Evolutionary conservation across 2,888 invertebrate species (phyloP).

Genomic region (Hypercompe scribonia): DNA sequence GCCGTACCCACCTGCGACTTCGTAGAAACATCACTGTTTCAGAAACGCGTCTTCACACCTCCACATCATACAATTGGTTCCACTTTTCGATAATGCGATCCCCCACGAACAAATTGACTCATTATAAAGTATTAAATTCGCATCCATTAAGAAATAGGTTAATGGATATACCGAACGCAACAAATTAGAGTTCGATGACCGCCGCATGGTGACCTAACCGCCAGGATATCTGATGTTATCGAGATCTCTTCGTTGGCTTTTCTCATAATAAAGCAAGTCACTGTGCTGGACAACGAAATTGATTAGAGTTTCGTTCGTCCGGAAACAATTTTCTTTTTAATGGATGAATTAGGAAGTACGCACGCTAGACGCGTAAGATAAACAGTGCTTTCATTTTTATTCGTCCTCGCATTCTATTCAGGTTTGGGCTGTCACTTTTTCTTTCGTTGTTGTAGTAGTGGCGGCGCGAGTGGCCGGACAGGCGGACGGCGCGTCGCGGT

Average conservation of each 20-base stretch:
- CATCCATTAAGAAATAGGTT: constrained; percentile 52
- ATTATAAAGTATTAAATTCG: constrained; percentile 39
- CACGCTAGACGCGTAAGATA: constrained; percentile 58
- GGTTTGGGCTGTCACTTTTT: constrained; percentile 86
- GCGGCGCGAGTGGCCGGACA: constrained; percentile 36
- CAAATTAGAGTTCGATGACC: constrained; percentile 62
- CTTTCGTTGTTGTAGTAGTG: constrained; percentile 76
- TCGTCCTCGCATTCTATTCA: constrained; percentile 84
- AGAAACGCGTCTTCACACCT: constrained; percentile 62
- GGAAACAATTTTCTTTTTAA: constrained; percentile 32
- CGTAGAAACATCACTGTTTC: constrained; percentile 65
- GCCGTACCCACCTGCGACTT: constrained; percentile 52
- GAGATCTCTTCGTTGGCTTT: constrained; percentile 70
- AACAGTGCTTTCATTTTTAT: constrained; percentile 84
- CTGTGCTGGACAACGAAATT: constrained; percentile 59
- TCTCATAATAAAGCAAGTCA: constrained; percentile 57
- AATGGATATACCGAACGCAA: constrained; percentile 60
- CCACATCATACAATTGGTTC: constrained; percentile 61
- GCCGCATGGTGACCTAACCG: constrained; percentile 63
- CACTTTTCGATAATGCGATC: constrained; percentile 50
- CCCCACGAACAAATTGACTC: constrained; percentile 57
- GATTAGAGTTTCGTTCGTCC: constrained; percentile 25
- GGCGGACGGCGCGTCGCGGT: constrained; percentile 27
- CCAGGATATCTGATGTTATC: constrained; percentile 63
- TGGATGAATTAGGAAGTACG: constrained; percentile 41